These are phyloP conservation scores for Morone chrysops DNA, from an alignment of 2,113 vertebrate species.

Conservation along the genomic window DNA sequence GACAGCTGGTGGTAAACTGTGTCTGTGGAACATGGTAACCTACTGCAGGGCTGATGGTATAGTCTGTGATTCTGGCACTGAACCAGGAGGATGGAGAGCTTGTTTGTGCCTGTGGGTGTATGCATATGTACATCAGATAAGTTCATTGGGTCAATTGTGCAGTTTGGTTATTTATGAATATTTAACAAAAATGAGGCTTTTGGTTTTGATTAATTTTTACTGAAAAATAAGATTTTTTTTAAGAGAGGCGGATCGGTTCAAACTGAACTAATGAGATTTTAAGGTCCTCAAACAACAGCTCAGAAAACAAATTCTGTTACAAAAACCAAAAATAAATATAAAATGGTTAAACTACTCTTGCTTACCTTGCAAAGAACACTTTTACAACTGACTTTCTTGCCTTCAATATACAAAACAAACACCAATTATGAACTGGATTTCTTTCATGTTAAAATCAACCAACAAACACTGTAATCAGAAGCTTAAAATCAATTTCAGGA, in stretches of 20 bases:
- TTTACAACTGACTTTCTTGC: not conserved
- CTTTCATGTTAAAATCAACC: not conserved
- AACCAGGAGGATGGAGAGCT: not conserved
- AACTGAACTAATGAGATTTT: not conserved
- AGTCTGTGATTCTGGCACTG: conserved; percentile 35
- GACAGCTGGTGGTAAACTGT: conserved; percentile 35
- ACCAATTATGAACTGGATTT: not conserved
- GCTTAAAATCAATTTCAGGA: not conserved
- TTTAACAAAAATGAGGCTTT: not conserved
- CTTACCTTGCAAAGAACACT: not conserved
- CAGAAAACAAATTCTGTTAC: not conserved
- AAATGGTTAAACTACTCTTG: not conserved
- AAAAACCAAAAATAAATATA: not conserved
- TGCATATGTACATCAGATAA: conserved; percentile 8
- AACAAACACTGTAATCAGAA: not conserved
- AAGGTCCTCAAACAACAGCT: not conserved
- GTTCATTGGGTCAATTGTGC: conserved; percentile 10
- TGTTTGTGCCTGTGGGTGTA: conserved; percentile 19
- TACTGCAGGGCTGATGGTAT: conserved; percentile 41
- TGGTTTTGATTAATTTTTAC: not conserved
- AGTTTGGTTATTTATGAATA: conserved; percentile 10
- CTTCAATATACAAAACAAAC: not conserved
- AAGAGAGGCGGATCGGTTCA: not conserved
- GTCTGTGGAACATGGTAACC: conserved; percentile 42
- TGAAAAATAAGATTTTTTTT: not conserved